Percentiles rank a stretch among this genome's conserved stretches.
Conservation (phyloP, 1,140 invertebrate genomes). For the Mesaphorura yosii region DNA sequence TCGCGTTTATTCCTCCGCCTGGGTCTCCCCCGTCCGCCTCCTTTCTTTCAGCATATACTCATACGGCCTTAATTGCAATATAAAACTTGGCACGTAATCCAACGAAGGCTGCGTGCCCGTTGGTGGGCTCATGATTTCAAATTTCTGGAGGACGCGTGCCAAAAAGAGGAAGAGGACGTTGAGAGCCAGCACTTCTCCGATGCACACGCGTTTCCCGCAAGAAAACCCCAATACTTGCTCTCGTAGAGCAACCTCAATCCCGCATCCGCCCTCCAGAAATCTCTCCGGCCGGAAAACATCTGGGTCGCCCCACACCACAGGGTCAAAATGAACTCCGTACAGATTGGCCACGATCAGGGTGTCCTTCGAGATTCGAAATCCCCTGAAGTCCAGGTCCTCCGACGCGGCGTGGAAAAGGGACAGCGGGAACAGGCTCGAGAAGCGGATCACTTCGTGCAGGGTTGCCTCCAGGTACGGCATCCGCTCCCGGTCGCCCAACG, state of each 20-base stretch:
- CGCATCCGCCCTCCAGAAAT: constrained; percentile 48
- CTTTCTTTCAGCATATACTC: too few species aligned
- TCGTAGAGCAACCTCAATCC: constrained; percentile 38
- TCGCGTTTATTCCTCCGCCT: too few species aligned
- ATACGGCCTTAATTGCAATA: neutral
- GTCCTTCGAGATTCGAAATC: constrained; percentile 44
- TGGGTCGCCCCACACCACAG: constrained; percentile 55
- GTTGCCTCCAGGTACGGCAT: constrained; percentile 18
- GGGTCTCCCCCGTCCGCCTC: too few species aligned
- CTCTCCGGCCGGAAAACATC: constrained; percentile 62
- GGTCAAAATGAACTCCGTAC: constrained; percentile 57
- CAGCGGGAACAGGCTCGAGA: neutral
- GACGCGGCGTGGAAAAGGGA: constrained; percentile 1
- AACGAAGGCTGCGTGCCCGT: neutral
- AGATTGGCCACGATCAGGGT: constrained; percentile 70
- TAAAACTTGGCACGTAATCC: neutral
- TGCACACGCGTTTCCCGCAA: constrained; percentile 61
- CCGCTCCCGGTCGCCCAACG: constrained; percentile 38
- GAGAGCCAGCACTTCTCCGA: constrained; percentile 68
- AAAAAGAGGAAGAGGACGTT: constrained; percentile 75
- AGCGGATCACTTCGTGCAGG: constrained; percentile 3
- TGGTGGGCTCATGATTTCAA: constrained; percentile 49
- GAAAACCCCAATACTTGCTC: neutral
- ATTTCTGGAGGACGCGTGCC: constrained; percentile 61
- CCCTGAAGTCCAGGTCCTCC: constrained; percentile 32